Conservation (phyloP, 2,113 vertebrate genomes). For the Bubo blakistoni region DNA sequence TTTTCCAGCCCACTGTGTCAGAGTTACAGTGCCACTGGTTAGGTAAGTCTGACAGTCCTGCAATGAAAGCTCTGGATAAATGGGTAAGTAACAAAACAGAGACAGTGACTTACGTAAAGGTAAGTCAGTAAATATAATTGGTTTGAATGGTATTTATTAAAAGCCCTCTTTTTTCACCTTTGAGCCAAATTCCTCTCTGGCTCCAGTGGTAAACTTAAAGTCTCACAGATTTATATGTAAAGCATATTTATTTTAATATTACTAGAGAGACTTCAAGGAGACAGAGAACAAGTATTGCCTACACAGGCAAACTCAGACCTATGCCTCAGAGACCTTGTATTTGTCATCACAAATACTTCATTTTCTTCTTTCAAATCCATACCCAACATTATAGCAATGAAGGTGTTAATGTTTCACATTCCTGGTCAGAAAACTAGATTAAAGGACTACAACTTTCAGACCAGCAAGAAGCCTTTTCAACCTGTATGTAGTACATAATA, state of each 20-base stretch:
- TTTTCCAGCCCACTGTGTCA: background rate
- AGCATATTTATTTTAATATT: background rate
- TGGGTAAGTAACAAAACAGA: background rate
- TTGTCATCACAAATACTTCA: background rate
- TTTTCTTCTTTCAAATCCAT: background rate
- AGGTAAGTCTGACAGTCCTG: background rate
- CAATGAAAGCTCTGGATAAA: background rate
- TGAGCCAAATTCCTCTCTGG: background rate
- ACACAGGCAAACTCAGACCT: background rate
- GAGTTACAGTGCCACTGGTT: background rate
- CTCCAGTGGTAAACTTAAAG: background rate
- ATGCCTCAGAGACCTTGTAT: background rate
- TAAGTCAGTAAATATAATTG: background rate
- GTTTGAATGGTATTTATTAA: background rate
- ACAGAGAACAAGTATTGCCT: background rate
- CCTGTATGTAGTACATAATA: background rate
- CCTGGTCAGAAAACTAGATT: background rate
- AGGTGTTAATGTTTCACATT: background rate
- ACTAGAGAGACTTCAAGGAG: background rate
- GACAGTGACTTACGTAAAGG: background rate
- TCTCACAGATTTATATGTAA: background rate
- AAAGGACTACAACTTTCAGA: background rate
- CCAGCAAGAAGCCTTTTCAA: background rate
- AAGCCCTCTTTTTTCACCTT: background rate
- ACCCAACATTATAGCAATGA: background rate